A percentile compares a stretch with the other conserved stretches of the same genome.
phyloP scores from a whole-genome alignment of 1,140 invertebrate genomes.

The Drosophila kohkoa region DNA sequence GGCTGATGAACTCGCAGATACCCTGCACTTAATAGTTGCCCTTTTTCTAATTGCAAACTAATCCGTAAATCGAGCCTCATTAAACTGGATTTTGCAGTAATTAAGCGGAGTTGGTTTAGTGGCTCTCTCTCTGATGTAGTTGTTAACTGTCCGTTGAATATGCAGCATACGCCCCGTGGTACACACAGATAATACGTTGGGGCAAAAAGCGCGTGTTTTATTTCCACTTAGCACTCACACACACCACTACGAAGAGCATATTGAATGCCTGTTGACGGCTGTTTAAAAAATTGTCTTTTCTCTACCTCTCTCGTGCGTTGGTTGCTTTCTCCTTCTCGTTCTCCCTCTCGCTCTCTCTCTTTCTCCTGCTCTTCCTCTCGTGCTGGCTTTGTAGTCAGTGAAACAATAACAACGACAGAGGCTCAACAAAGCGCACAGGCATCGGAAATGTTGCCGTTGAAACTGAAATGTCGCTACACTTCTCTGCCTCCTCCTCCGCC shows the following conservation, averaged over 20 bases:
- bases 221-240: constrained; percentile 79
- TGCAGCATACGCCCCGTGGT: constrained; percentile 64
- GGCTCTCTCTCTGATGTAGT: not conserved
- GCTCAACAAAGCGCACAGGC: constrained; percentile 66
- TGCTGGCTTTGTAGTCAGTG: constrained; percentile 37
- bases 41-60: not conserved
- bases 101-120: not conserved
- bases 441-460: constrained; percentile 83
- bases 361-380: constrained; percentile 12
- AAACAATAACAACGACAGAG: constrained; percentile 76
- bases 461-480: constrained; percentile 80
- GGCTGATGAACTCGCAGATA: constrained; percentile 6
- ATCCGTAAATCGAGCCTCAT: not conserved
- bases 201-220: constrained; percentile 82
- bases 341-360: constrained; percentile 1
- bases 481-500: constrained; percentile 10
- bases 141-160: constrained; percentile 19
- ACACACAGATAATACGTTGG: constrained; percentile 74
- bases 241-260: constrained; percentile 34
- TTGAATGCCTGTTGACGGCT: constrained; percentile 81
- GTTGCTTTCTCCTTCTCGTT: not conserved
- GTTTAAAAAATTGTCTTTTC: constrained; percentile 54
- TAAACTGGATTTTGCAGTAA: not conserved
- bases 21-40: constrained; percentile 1
- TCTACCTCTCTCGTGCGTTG: not conserved